Evolutionary conservation across 2,113 vertebrate genomes (phyloP).

Genomic region (Salvator merianae): DNA sequence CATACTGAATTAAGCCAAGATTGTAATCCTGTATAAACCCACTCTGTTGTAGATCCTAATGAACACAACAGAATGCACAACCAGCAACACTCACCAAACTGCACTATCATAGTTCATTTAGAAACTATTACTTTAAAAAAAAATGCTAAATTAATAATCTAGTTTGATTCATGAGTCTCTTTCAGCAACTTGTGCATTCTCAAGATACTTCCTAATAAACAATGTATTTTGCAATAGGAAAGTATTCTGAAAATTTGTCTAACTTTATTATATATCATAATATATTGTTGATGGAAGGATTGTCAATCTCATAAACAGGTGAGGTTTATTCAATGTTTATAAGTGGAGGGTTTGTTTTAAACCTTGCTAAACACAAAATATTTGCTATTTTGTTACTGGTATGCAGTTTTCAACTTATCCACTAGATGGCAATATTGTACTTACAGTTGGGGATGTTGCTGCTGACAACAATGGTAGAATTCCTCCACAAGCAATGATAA

Average conservation of each 20-base stretch:
- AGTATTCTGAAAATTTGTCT: neutral
- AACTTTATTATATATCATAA: neutral
- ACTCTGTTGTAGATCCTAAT: too few relatives aligned
- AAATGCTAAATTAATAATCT: neutral
- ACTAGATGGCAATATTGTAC: slow-evolving; percentile 79
- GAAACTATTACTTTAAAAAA: neutral
- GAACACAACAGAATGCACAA: too few relatives aligned
- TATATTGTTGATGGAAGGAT: neutral
- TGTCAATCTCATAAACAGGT: neutral
- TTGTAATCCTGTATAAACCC: too few relatives aligned
- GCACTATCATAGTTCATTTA: too few relatives aligned
- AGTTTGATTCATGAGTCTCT: neutral
- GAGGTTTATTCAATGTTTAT: neutral
- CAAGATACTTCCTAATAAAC: neutral
- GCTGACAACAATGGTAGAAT: slow-evolving; percentile 97
- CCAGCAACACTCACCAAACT: too few relatives aligned
- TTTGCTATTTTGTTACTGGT: slow-evolving; percentile 11
- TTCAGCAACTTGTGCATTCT: neutral
- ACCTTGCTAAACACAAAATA: slow-evolving; percentile 10
- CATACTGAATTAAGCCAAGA: too few relatives aligned
- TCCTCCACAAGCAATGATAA: slow-evolving; percentile 99
- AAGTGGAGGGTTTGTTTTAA: neutral
- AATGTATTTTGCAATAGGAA: neutral
- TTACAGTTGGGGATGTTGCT: slow-evolving; percentile 95
- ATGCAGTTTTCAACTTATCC: slow-evolving; percentile 54